These are phyloP conservation scores for Catostylus mosaicus DNA, from an alignment of 30 jellyfish, hydroid and myxozoan genomes.

Conservation along the genomic window DNA sequence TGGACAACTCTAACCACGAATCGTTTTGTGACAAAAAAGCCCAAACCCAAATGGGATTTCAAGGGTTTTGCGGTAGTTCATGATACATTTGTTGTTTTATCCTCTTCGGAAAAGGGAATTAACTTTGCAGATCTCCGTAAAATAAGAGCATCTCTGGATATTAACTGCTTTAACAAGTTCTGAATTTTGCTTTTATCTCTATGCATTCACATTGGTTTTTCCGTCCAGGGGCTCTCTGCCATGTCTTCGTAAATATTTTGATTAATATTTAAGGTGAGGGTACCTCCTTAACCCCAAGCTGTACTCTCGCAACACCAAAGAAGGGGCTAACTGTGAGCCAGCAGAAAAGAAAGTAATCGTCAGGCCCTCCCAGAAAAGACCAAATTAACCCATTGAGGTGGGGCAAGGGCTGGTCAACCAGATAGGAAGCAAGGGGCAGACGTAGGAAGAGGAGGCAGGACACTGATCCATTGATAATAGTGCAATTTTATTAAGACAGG, in stretches of 20 bases:
- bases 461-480: too few species aligned
- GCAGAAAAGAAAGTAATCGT: too few species aligned
- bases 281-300: too few species aligned
- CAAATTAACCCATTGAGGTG: too few species aligned
- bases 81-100: conserved; percentile 8
- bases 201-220: neutral
- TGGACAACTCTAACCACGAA: conserved; percentile 13
- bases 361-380: too few species aligned
- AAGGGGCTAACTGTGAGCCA: too few species aligned
- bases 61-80: conserved; percentile 7
- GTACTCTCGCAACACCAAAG: too few species aligned
- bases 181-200: neutral
- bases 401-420: too few species aligned
- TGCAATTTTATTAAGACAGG: too few species aligned
- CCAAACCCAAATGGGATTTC: conserved; percentile 1
- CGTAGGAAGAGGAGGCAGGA: too few species aligned
- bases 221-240: neutral
- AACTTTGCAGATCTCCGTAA: conserved; percentile 10
- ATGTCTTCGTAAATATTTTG: neutral
- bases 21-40: neutral
- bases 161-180: neutral
- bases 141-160: neutral
- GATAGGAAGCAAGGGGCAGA: too few species aligned
- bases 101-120: conserved; percentile 21
- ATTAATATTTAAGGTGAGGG: neutral